These are phyloP conservation scores for Lutra lutra DNA, from an alignment of 2,797 vertebrate genomes.

Conservation along the genomic window DNA sequence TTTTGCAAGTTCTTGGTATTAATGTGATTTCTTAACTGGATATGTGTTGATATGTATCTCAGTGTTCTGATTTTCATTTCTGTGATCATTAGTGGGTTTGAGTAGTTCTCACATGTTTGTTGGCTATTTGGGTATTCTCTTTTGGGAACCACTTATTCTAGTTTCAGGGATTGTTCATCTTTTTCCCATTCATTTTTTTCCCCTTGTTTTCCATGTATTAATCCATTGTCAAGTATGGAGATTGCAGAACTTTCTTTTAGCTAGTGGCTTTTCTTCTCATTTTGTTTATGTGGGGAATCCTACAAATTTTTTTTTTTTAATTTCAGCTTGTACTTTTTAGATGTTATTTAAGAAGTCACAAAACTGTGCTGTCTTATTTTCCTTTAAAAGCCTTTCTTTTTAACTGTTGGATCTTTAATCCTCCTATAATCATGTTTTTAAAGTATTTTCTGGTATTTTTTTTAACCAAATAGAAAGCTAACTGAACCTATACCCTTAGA, in stretches of 20 bases:
- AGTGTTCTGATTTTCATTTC: background rate
- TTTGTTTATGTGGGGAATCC: background rate
- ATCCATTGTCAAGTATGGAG: background rate
- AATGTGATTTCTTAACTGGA: background rate
- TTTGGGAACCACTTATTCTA: background rate
- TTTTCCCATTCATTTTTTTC: background rate
- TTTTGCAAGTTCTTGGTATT: background rate
- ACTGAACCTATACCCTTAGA: background rate
- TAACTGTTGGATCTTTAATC: background rate
- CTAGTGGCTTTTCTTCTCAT: background rate
- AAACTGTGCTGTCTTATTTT: background rate
- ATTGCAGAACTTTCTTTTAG: background rate
- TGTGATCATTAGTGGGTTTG: background rate
- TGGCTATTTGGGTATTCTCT: background rate
- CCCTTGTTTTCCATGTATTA: background rate
- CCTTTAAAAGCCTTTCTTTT: background rate
- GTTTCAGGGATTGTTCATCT: background rate
- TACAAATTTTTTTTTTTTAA: background rate
- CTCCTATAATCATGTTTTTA: background rate
- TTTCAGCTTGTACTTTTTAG: background rate
- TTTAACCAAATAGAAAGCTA: background rate
- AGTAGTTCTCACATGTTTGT: background rate
- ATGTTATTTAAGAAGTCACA: background rate
- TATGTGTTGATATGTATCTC: background rate
- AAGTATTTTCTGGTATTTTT: background rate